Conservation (phyloP, 1,140 invertebrate species). For the Cydia fagiglandana region DNA sequence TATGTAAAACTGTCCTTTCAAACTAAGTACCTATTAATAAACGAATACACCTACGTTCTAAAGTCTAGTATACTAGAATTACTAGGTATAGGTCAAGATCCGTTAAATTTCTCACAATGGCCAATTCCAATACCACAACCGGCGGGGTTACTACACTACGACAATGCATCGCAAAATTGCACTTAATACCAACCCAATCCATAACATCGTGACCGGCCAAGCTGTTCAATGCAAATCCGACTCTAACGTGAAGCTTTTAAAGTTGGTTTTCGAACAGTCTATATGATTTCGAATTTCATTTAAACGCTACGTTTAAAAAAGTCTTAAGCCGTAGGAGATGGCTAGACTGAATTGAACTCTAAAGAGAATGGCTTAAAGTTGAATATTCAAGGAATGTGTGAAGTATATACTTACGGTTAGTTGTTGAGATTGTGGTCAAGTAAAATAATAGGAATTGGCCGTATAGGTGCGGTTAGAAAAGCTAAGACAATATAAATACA, state of each 20-base stretch:
- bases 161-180: slow-evolving; percentile 26
- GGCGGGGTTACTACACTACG: slow-evolving; percentile 26
- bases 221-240: not conserved
- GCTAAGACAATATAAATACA: slow-evolving; percentile 10
- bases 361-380: not conserved
- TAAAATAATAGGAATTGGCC: slow-evolving; percentile 7
- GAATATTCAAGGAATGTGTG: not conserved
- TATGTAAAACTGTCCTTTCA: too few species aligned
- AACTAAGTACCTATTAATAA: too few species aligned
- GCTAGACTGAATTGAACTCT: not conserved
- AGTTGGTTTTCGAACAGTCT: not conserved
- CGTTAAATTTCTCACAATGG: slow-evolving; percentile 19
- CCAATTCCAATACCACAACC: slow-evolving; percentile 24
- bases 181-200: slow-evolving; percentile 4
- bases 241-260: too few species aligned
- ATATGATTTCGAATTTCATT: not conserved
- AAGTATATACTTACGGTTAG: not conserved
- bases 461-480: not conserved
- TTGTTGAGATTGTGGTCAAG: not conserved
- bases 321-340: not conserved
- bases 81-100: not conserved
- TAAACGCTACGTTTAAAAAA: not conserved
- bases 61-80: not conserved
- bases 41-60: too few species aligned
- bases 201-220: not conserved